These are phyloP conservation scores for Styela plicata DNA, from an alignment of 23 tunicate genomes.

Conservation along the genomic window DNA sequence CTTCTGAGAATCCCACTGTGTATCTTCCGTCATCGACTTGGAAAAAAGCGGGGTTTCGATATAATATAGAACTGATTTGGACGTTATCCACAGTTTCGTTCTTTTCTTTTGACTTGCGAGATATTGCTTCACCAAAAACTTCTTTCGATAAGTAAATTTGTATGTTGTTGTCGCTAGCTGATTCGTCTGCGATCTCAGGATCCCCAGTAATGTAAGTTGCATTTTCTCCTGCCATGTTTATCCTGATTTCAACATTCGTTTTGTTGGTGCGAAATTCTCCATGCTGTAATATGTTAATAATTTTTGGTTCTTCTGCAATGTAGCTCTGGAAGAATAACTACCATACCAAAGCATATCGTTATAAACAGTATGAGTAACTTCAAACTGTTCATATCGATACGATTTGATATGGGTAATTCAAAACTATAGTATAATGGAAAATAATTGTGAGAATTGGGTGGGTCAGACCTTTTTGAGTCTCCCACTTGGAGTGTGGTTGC, in stretches of 20 bases:
- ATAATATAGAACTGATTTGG: conserved; percentile 48
- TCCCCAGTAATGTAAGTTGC: background rate
- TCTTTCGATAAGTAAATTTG: conserved; percentile 22
- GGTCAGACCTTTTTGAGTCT: no score
- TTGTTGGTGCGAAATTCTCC: conserved; percentile 23
- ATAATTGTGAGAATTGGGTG: no score
- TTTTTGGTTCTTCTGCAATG: no score
- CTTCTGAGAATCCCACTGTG: background rate
- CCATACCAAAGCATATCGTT: no score
- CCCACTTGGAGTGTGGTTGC: no score
- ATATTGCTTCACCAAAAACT: conserved; percentile 37
- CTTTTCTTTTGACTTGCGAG: background rate
- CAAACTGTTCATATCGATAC: no score
- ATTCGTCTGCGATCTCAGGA: background rate
- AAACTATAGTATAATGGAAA: no score
- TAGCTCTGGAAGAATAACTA: no score
- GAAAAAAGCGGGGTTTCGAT: conserved; percentile 45
- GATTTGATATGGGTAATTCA: no score
- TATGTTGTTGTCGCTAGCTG: background rate
- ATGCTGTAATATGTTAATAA: no score
- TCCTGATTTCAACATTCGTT: conserved; percentile 34
- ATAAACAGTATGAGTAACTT: no score
- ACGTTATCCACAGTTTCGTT: conserved; percentile 1
- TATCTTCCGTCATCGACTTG: background rate
- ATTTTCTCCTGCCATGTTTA: background rate